A percentile compares a stretch with the other conserved stretches of the same genome.
phyloP scores from a whole-genome alignment of 2,888 invertebrate species.

The Leistus spinibarbis region DNA sequence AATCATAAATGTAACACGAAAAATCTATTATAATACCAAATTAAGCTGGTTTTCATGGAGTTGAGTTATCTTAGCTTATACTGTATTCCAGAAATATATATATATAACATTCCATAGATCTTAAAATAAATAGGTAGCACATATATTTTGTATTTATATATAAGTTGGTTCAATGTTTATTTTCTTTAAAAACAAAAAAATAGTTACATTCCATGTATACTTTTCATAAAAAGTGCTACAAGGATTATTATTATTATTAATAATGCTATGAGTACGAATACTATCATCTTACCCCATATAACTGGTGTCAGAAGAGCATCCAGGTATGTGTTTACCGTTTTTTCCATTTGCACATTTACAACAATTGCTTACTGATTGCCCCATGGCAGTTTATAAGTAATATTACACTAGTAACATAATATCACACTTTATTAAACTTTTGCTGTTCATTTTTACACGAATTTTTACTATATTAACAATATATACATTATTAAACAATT shows the following conservation, averaged over 20 bases:
- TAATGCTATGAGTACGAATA: no score
- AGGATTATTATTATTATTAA: no score
- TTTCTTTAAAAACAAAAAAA: not conserved
- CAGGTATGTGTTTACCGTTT: slow-evolving; percentile 47
- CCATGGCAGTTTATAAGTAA: slow-evolving; percentile 47
- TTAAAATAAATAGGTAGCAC: no score
- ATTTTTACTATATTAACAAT: no score
- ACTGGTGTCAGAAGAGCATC: slow-evolving; percentile 46
- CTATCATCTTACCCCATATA: slow-evolving; percentile 47
- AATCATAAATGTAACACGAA: not conserved
- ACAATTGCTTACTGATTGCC: slow-evolving; percentile 57
- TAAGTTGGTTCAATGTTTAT: not conserved
- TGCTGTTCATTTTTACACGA: not conserved
- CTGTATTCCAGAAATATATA: not conserved
- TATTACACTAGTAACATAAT: slow-evolving; percentile 10
- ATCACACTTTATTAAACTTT: slow-evolving; percentile 27
- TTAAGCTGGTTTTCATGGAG: not conserved
- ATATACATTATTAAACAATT: no score
- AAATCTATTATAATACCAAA: not conserved
- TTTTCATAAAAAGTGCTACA: no score
- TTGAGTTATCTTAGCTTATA: no score
- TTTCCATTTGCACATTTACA: slow-evolving; percentile 54
- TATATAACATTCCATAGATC: not conserved
- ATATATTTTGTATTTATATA: not conserved
- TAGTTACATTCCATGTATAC: not conserved